Percentiles rank a stretch among this genome's conserved stretches.
These are phyloP conservation scores for Spicauda simplicius DNA, from an alignment of 2,888 invertebrate species.

Conservation along the genomic window DNA sequence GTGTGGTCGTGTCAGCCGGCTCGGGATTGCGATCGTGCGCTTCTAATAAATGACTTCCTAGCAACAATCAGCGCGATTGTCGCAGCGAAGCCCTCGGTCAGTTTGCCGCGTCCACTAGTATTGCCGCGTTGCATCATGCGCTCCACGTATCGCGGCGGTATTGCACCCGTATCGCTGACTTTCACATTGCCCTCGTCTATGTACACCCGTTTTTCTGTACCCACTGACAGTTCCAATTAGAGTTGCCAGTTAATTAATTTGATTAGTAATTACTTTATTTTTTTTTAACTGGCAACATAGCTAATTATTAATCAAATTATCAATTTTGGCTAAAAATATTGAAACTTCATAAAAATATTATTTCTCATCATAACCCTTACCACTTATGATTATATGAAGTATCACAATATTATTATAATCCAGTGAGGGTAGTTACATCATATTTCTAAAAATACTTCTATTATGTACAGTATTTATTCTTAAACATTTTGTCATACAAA, in stretches of 20 bases:
- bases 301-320: background rate
- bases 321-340: background rate
- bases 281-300: constrained; percentile 57
- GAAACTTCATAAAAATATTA: too few relatives aligned
- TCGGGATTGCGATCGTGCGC: constrained; percentile 29
- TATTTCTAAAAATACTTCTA: too few relatives aligned
- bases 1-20: constrained; percentile 49
- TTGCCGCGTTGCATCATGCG: constrained; percentile 33
- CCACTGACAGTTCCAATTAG: constrained; percentile 52
- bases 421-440: too few relatives aligned
- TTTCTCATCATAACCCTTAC: too few relatives aligned
- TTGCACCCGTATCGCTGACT: constrained; percentile 59
- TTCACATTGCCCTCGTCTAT: constrained; percentile 54
- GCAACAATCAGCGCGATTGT: constrained; percentile 23
- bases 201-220: constrained; percentile 29
- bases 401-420: too few relatives aligned
- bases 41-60: constrained; percentile 39
- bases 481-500: too few relatives aligned
- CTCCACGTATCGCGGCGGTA: constrained; percentile 50
- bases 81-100: constrained; percentile 10
- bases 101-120: constrained; percentile 24
- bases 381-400: too few relatives aligned
- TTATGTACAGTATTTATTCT: too few relatives aligned
- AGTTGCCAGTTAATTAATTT: constrained; percentile 52
- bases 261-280: constrained; percentile 34